A percentile compares a stretch with the other conserved stretches of the same genome.
Evolutionary conservation across 1,140 invertebrate genomes (phyloP).

Genomic region (Camponotus vicinus): DNA sequence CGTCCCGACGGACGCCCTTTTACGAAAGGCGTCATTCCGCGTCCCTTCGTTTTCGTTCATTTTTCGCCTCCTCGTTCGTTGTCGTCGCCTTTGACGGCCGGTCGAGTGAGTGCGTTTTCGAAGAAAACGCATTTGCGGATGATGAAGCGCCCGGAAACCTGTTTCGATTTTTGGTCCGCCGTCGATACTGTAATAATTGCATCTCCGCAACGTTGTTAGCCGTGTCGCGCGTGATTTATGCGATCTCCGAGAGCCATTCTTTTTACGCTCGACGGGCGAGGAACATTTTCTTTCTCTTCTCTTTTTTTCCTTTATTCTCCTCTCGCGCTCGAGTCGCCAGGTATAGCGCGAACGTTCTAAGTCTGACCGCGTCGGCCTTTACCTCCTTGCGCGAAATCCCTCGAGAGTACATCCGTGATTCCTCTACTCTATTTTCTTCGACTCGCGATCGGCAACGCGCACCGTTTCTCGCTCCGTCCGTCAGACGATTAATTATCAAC

Average conservation of each 20-base stretch:
- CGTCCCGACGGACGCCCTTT: constrained; percentile 56
- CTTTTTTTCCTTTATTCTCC: too few species aligned
- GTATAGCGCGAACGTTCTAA: neutral
- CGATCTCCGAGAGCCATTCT: constrained; percentile 33
- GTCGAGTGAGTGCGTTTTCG: constrained; percentile 36
- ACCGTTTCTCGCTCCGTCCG: constrained; percentile 24
- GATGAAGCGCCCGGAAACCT: constrained; percentile 43
- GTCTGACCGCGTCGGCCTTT: neutral
- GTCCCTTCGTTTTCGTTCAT: constrained; percentile 40
- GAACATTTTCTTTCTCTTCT: neutral
- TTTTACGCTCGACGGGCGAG: neutral
- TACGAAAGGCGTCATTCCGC: constrained; percentile 52
- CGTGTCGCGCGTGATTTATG: constrained; percentile 49
- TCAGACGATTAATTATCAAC: constrained; percentile 69
- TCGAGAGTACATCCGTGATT: neutral
- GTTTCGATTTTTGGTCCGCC: constrained; percentile 45
- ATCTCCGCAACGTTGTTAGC: constrained; percentile 51
- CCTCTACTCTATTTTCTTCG: constrained; percentile 17
- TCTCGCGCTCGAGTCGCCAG: neutral
- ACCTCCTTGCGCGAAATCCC: constrained; percentile 17
- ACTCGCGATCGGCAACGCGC: neutral
- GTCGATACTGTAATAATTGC: constrained; percentile 58
- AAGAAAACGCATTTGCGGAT: constrained; percentile 36
- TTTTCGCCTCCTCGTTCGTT: constrained; percentile 21
- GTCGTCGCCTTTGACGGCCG: constrained; percentile 31